These are phyloP conservation scores for Mesocentrotus franciscanus DNA, from an alignment of 53 echinoderm and acorn worm species.

Conservation along the genomic window DNA sequence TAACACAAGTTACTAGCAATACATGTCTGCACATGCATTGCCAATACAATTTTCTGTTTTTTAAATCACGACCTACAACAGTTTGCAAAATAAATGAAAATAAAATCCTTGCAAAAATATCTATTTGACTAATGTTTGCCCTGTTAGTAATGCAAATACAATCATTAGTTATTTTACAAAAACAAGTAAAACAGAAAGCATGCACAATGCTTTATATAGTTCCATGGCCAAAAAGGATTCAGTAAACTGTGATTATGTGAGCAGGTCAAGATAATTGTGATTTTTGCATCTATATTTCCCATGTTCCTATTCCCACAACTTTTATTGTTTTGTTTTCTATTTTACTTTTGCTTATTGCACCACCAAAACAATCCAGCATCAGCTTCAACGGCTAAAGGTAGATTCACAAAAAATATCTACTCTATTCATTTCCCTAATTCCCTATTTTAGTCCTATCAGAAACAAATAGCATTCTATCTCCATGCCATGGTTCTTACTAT, in stretches of 20 bases:
- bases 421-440: background rate
- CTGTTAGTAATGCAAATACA: background rate
- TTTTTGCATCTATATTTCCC: background rate
- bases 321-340: slow-evolving; percentile 46
- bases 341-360: slow-evolving; percentile 38
- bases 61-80: too few relatives aligned
- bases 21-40: too few relatives aligned
- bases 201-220: too few relatives aligned
- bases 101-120: too few relatives aligned
- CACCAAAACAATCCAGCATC: slow-evolving; percentile 33
- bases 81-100: too few relatives aligned
- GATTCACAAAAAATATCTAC: slow-evolving; percentile 23
- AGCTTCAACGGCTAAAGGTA: slow-evolving; percentile 52
- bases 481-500: background rate
- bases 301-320: slow-evolving; percentile 46
- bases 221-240: too few relatives aligned
- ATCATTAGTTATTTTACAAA: background rate
- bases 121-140: too few relatives aligned
- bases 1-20: too few relatives aligned
- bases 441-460: background rate
- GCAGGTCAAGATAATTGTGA: background rate
- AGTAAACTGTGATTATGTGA: background rate
- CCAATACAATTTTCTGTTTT: too few relatives aligned
- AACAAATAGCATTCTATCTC: background rate
- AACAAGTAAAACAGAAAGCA: background rate